phyloP scores from a whole-genome alignment of 2,113 vertebrate species.

The Megaptera novaeangliae region DNA sequence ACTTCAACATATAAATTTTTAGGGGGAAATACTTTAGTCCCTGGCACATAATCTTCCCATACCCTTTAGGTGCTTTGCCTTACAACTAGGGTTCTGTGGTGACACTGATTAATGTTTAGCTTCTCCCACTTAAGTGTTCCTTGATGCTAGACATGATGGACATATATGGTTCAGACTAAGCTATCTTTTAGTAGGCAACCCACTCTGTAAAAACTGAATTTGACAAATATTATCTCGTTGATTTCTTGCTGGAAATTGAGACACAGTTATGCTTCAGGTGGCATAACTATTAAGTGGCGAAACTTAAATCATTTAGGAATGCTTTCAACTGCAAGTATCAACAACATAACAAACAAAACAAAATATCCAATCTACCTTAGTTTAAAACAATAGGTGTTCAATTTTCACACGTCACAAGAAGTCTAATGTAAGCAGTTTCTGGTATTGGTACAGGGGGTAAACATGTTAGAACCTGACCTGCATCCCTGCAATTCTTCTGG shows the following conservation, averaged over 20 bases:
- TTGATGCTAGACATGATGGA: not conserved
- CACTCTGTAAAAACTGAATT: not conserved
- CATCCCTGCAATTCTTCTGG: not conserved
- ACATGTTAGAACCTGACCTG: not conserved
- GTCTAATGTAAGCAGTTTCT: not conserved
- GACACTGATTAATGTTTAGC: not conserved
- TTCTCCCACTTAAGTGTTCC: not conserved
- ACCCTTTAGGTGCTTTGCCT: not conserved
- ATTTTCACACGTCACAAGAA: not conserved
- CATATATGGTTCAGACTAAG: constrained; percentile 7
- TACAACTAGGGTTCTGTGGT: not conserved
- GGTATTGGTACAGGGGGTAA: not conserved
- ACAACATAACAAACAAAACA: not conserved
- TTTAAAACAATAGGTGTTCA: not conserved
- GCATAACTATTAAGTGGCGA: not conserved
- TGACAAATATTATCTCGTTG: not conserved
- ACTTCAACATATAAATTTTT: not conserved
- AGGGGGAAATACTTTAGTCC: not conserved
- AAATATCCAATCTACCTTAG: not conserved
- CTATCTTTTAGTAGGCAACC: not conserved
- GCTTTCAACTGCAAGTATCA: not conserved
- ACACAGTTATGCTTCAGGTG: not conserved
- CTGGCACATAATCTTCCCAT: not conserved
- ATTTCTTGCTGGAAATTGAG: constrained; percentile 13
- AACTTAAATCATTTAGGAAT: not conserved